These are phyloP conservation scores for Allenopithecus nigroviridis DNA, from an alignment of 2,797 vertebrate genomes.

Conservation along the genomic window DNA sequence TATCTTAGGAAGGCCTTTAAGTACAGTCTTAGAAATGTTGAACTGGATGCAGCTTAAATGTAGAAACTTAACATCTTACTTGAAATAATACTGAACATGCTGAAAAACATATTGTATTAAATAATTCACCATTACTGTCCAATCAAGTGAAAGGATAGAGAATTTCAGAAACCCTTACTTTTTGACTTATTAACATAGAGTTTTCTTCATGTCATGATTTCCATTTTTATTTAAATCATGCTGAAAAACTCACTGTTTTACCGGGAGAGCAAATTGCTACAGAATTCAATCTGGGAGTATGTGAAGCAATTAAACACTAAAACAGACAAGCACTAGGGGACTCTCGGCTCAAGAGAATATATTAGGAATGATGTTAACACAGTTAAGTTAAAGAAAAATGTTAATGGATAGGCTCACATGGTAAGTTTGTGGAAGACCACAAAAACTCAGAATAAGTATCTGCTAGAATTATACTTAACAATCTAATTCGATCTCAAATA, in stretches of 20 bases:
- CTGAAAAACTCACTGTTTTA: conserved; percentile 43
- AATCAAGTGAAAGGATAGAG: background rate
- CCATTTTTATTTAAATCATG: conserved; percentile 47
- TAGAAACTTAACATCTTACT: background rate
- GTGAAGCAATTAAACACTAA: conserved; percentile 64
- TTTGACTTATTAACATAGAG: background rate
- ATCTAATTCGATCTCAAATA: conserved; percentile 32
- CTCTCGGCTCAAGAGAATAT: conserved; percentile 27
- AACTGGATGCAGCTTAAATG: background rate
- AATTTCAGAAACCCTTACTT: background rate
- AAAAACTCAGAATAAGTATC: background rate
- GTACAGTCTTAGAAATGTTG: background rate
- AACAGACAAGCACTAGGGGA: conserved; percentile 41
- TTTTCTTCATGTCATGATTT: conserved; percentile 32
- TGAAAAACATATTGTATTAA: background rate
- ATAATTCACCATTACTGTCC: background rate
- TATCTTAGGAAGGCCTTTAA: background rate
- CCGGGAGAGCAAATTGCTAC: conserved; percentile 22
- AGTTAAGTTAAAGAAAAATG: conserved; percentile 55
- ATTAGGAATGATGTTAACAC: conserved; percentile 52
- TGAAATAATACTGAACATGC: background rate
- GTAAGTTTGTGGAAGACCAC: background rate
- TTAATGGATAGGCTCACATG: background rate
- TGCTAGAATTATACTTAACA: background rate
- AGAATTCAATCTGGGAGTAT: conserved; percentile 46